Evolutionary conservation across 2,888 invertebrate species (phyloP).

Genomic region (Malacosoma neustria): DNA sequence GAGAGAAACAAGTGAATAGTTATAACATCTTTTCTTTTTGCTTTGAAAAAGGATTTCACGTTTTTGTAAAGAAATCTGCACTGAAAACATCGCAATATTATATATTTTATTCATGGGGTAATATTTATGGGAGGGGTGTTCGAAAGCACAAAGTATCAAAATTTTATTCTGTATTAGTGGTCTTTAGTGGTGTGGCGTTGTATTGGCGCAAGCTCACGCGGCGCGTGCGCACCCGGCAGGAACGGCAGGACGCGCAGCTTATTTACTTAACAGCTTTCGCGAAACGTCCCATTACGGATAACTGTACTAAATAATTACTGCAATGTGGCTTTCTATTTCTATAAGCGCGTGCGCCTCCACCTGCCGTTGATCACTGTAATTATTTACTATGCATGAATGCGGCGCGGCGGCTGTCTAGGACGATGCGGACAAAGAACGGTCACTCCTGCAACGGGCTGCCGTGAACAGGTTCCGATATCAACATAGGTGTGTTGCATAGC

Average conservation of each 20-base stretch:
- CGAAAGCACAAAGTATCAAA: too few species aligned
- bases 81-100: too few species aligned
- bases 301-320: slow-evolving; percentile 75
- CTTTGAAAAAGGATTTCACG: too few species aligned
- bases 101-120: too few species aligned
- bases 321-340: slow-evolving; percentile 75
- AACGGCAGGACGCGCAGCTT: slow-evolving; percentile 59
- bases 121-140: too few species aligned
- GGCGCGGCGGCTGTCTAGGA: slow-evolving; percentile 60
- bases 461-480: slow-evolving; percentile 56
- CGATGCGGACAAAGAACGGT: slow-evolving; percentile 67
- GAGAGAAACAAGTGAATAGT: too few species aligned
- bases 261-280: slow-evolving; percentile 73
- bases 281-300: slow-evolving; percentile 71
- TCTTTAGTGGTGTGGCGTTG: slow-evolving; percentile 16
- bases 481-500: slow-evolving; percentile 57
- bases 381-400: slow-evolving; percentile 75
- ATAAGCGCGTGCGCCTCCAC: slow-evolving; percentile 66
- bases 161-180: too few species aligned
- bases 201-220: slow-evolving; percentile 17
- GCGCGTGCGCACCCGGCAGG: slow-evolving; percentile 49
- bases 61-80: too few species aligned
- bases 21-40: too few species aligned
- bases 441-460: slow-evolving; percentile 42
- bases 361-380: slow-evolving; percentile 71